A percentile compares a stretch with the other conserved stretches of the same genome.
Conservation (phyloP, 1,140 invertebrate genomes). For the Lucilia sericata region DNA sequence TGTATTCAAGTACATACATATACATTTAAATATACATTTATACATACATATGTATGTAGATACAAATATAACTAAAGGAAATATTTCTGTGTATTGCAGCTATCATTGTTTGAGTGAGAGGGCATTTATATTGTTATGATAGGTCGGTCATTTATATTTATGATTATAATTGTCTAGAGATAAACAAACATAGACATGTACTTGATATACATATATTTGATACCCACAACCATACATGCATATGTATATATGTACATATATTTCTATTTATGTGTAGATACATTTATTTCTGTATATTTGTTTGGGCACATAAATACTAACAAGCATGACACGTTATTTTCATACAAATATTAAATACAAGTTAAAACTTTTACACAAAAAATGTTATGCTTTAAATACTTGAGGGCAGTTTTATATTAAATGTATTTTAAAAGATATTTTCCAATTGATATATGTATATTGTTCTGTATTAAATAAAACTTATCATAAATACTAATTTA, state of each 20-base stretch:
- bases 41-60: neutral
- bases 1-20: too few relatives aligned
- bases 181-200: constrained; percentile 5
- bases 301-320: too few relatives aligned
- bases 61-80: neutral
- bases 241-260: neutral
- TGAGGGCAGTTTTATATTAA: too few relatives aligned
- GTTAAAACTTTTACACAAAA: neutral
- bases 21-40: too few relatives aligned
- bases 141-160: constrained; percentile 18
- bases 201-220: neutral
- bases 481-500: too few relatives aligned
- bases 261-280: too few relatives aligned
- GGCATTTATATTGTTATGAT: constrained; percentile 1
- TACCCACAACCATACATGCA: neutral
- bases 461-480: too few relatives aligned
- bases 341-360: neutral
- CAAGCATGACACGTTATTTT: neutral
- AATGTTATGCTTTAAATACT: too few relatives aligned
- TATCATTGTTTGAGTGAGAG: too few relatives aligned
- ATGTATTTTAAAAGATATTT: too few relatives aligned
- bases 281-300: too few relatives aligned
- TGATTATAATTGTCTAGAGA: constrained; percentile 27
- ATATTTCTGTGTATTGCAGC: neutral
- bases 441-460: too few relatives aligned